These are phyloP conservation scores for Ericerus pela DNA, from an alignment of 1,140 invertebrate species.

Conservation along the genomic window DNA sequence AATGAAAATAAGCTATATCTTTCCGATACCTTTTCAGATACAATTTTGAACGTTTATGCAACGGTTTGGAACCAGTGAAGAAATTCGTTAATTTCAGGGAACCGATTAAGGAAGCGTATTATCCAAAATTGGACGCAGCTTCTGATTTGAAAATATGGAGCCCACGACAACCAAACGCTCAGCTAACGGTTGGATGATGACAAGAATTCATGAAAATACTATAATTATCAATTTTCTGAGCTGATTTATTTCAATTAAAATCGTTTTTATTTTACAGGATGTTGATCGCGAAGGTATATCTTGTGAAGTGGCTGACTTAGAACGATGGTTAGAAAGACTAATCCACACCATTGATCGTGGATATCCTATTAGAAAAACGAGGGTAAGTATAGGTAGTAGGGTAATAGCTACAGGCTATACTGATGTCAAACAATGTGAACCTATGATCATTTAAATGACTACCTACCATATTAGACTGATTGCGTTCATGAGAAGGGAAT, in stretches of 20 bases:
- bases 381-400: no score
- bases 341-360: conserved; percentile 55
- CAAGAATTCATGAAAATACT: conserved; percentile 44
- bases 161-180: conserved; percentile 40
- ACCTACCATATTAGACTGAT: no score
- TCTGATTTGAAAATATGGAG: conserved; percentile 47
- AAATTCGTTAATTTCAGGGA: conserved; percentile 43
- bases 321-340: conserved; percentile 58
- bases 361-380: conserved; percentile 23
- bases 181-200: conserved; percentile 33
- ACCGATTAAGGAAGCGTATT: conserved; percentile 51
- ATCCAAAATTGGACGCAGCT: conserved; percentile 51
- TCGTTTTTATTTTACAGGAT: conserved; percentile 32
- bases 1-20: no score
- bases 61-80: conserved; percentile 39
- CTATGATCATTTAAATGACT: no score
- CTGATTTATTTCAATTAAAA: background rate
- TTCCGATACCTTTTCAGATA: no score
- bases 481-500: no score
- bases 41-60: conserved; percentile 50
- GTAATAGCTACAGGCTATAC: no score
- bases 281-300: conserved; percentile 47
- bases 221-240: conserved; percentile 16
- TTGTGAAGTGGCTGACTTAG: conserved; percentile 49
- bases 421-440: no score